Evolutionary conservation across 2,113 vertebrate species (phyloP).

Genomic region (Aix galericulata): DNA sequence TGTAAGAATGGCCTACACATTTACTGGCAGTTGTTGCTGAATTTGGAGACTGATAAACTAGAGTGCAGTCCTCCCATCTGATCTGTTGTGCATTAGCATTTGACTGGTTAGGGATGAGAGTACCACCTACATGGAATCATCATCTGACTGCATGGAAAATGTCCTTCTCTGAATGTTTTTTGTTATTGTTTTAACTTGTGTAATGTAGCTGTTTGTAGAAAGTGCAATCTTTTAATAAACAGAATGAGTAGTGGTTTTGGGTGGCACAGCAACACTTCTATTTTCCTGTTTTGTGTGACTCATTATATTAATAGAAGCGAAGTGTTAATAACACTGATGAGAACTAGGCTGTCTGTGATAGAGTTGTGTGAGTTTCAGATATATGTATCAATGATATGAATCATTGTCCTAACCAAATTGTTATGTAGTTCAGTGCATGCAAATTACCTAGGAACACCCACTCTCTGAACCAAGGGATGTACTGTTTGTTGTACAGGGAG

Average conservation of each 20-base stretch:
- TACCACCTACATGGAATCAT: background rate
- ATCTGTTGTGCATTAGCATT: background rate
- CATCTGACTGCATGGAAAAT: background rate
- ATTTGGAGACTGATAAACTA: background rate
- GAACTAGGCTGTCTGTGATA: background rate
- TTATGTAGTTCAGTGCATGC: background rate
- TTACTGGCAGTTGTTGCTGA: background rate
- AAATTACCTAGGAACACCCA: background rate
- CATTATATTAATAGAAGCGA: background rate
- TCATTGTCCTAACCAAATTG: background rate
- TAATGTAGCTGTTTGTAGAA: background rate
- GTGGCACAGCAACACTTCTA: background rate
- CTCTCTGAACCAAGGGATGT: background rate
- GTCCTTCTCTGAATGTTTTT: background rate
- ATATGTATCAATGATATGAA: background rate
- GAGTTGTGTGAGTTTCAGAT: background rate
- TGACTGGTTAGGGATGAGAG: background rate
- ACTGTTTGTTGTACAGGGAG: background rate
- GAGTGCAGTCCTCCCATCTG: background rate
- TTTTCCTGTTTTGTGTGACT: background rate
- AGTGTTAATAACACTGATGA: background rate
- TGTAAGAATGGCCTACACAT: background rate
- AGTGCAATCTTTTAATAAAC: background rate
- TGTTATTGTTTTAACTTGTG: background rate
- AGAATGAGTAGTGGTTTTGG: background rate